Evolutionary conservation across 2,797 vertebrate species (phyloP), one percentile per base, ranked within the genome.

Genomic region (Anguilla obscura): DNA sequence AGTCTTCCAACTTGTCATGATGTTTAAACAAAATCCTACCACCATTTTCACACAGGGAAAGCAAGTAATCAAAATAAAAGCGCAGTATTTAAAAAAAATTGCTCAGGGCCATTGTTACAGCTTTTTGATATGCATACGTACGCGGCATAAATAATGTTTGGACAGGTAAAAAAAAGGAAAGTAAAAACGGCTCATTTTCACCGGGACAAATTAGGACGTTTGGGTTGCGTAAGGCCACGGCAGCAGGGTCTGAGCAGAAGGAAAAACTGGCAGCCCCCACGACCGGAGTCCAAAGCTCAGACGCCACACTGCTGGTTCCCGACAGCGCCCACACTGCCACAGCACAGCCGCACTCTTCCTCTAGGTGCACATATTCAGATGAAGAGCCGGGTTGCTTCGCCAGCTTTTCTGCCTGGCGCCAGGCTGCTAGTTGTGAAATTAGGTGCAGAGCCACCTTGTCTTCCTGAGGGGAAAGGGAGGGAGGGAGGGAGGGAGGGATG

Each of bases 361-460:
- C 30, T 76, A 40, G 33, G 74, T 40, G 14, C 74, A 76, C 12
- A 7, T 40, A 36, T 40, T 76, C 74, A 76, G 74, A 76, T 40
- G 33, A 76, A 40, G 33, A 40, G 74, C 14, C 33, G 9, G 27
- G 27, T 18, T 71, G 74, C 74, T n/a, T 40, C 40, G 74, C 36
- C 33, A 40, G 74, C 33, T 76, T 21, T 76, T 33, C 33, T 40
- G 74, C 74, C 12, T 3, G 74, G 30, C 16, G 33, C 30, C 33
- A 16, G 74, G 30, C 74, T 33, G 18, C 74, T 16, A 76, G 74
- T 76, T 76, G 74, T 76, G 74, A 74, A 74, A 74, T 76, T 76
- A 40, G 74, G 33, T 40, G 74, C 14, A 40, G 24, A 74, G 69
- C 69, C 69, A 14, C 30, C 69, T 74, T 74, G 69, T 74, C 63